Conservation (phyloP, 2,888 invertebrate genomes). For the Cerastis leucographa region DNA sequence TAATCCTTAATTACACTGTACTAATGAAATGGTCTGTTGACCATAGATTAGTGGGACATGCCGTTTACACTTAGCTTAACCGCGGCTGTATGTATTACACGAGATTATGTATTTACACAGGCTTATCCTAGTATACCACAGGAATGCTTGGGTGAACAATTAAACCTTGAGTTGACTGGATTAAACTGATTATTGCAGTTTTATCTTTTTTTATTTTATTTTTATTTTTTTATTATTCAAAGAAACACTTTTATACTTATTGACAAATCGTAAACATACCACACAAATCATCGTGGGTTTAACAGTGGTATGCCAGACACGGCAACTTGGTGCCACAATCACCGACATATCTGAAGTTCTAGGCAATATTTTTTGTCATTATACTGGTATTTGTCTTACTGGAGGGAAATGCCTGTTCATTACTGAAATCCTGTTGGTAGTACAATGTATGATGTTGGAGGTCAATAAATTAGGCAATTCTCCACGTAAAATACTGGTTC, state of each 20-base stretch:
- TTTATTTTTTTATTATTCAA: no score
- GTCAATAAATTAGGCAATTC: no score
- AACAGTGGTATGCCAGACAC: no score
- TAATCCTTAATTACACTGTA: constrained; percentile 43
- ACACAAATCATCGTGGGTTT: no score
- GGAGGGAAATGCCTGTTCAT: background rate
- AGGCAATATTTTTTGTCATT: background rate
- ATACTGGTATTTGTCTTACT: background rate
- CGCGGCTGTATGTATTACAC: constrained; percentile 37
- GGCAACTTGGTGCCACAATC: no score
- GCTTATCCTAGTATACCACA: constrained; percentile 31
- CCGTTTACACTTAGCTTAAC: constrained; percentile 52
- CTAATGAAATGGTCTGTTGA: constrained; percentile 49
- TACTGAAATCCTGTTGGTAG: background rate
- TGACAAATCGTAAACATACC: no score
- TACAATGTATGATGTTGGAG: no score
- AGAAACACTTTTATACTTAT: no score
- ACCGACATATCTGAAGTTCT: background rate
- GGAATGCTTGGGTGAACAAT: background rate
- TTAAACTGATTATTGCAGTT: constrained; percentile 6
- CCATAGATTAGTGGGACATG: constrained; percentile 45
- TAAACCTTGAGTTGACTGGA: constrained; percentile 15
- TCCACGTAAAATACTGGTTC: background rate
- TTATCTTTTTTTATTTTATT: no score
- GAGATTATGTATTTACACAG: constrained; percentile 34